Conservation (phyloP, 2,113 vertebrate species). For the Trogon surrucura region DNA sequence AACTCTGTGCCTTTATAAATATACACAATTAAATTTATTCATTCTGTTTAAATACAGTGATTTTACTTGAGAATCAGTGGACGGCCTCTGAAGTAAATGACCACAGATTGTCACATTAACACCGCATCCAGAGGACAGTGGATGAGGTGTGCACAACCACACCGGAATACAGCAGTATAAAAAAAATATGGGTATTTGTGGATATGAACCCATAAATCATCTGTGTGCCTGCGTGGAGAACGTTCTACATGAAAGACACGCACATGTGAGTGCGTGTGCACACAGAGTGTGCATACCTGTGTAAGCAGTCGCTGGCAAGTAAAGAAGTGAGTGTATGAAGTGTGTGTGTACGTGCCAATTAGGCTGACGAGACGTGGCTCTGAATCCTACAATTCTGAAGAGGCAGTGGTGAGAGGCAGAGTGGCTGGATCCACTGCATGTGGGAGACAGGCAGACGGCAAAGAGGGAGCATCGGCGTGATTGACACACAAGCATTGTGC, state of each 20-base stretch:
- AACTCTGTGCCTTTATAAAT: neutral
- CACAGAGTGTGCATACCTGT: too few species aligned
- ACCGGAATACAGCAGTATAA: fast-evolving
- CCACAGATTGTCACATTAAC: neutral
- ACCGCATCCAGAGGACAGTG: neutral
- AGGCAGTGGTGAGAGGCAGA: neutral
- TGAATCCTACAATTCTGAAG: neutral
- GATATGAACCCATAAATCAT: neutral
- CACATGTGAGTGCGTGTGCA: too few species aligned
- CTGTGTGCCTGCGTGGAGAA: neutral
- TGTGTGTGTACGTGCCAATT: neutral
- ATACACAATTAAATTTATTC: neutral
- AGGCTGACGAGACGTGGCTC: neutral
- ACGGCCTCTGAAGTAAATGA: neutral
- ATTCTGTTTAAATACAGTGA: neutral
- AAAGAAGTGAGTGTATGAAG: neutral
- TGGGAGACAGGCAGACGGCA: conserved; percentile 25
- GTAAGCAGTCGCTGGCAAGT: neutral
- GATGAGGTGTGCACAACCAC: neutral
- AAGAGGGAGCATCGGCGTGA: neutral
- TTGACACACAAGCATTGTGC: neutral
- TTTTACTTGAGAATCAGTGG: neutral
- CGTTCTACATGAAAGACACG: neutral
- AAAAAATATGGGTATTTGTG: neutral
- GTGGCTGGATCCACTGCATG: neutral